These are phyloP conservation scores for Platynereis dumerilii DNA, from an alignment of 2,888 invertebrate genomes.

Conservation along the genomic window DNA sequence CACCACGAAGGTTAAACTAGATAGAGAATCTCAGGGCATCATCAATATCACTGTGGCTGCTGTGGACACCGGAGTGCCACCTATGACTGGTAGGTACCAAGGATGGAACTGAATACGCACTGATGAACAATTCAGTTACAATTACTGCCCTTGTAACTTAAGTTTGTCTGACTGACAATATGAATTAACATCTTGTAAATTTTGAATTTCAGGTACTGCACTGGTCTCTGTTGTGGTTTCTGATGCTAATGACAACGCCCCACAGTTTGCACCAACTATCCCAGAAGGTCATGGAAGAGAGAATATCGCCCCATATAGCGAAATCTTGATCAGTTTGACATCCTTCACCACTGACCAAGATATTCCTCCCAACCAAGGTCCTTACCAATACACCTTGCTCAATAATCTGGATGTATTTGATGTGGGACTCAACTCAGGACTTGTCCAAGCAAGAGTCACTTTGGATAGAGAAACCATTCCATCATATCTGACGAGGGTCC, in stretches of 20 bases:
- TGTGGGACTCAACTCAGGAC: slow-evolving; percentile 80
- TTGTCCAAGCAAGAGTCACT: slow-evolving; percentile 78
- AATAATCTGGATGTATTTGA: slow-evolving; percentile 75
- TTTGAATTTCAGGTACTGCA: slow-evolving; percentile 72
- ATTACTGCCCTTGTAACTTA: too few relatives aligned
- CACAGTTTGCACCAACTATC: slow-evolving; percentile 74
- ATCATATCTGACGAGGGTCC: slow-evolving; percentile 76
- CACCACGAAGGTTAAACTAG: slow-evolving; percentile 44
- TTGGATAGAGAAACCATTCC: slow-evolving; percentile 85
- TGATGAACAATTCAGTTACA: too few relatives aligned
- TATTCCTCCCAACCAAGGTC: slow-evolving; percentile 87
- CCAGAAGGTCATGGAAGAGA: slow-evolving; percentile 47
- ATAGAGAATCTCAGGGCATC: slow-evolving; percentile 47
- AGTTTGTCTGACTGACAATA: too few relatives aligned
- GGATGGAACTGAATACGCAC: too few relatives aligned
- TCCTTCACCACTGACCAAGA: slow-evolving; percentile 74
- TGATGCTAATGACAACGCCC: slow-evolving; percentile 94
- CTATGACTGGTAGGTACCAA: slow-evolving; percentile 45
- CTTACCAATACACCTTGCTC: slow-evolving; percentile 81
- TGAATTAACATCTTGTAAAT: too few relatives aligned
- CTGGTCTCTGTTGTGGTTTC: slow-evolving; percentile 79
- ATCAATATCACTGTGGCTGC: slow-evolving; percentile 53
- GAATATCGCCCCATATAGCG: slow-evolving; percentile 40
- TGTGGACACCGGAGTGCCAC: slow-evolving; percentile 48
- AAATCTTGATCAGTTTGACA: slow-evolving; percentile 42